Evolutionary conservation across 2,888 invertebrate genomes (phyloP).

Genomic region (Phytoseiulus persimilis): DNA sequence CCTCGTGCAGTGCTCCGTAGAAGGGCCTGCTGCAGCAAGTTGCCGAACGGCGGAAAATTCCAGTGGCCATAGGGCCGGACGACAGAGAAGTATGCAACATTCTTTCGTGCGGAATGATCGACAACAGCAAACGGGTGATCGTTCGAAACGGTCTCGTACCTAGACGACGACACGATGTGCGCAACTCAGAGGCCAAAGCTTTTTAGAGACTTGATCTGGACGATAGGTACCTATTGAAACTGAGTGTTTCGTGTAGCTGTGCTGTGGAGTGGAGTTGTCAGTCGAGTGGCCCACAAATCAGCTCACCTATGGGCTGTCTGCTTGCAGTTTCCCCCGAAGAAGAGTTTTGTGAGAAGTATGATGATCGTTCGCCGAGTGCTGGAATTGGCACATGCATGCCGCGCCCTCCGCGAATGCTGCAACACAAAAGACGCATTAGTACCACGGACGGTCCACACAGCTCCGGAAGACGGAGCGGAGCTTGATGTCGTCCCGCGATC

Average conservation of each 20-base stretch:
- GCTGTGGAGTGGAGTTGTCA: constrained; percentile 5
- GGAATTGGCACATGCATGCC: constrained; percentile 38
- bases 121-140: background rate
- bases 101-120: background rate
- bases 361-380: constrained; percentile 35
- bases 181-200: background rate
- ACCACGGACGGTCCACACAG: too few species aligned
- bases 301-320: constrained; percentile 39
- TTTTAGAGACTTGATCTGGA: background rate
- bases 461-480: background rate
- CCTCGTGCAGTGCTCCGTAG: too few species aligned
- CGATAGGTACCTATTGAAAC: constrained; percentile 5
- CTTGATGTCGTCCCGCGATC: background rate
- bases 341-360: constrained; percentile 37
- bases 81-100: background rate
- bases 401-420: constrained; percentile 34
- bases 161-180: background rate
- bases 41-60: background rate
- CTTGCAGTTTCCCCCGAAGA: constrained; percentile 38
- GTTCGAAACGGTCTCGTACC: background rate
- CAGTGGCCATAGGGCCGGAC: background rate
- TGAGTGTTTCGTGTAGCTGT: background rate
- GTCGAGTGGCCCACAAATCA: constrained; percentile 34
- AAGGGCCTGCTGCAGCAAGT: background rate
- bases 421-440: background rate